These are phyloP conservation scores for Eunapius fragilis DNA, from an alignment of 37 sponge, comb jelly and placozoan species.

Conservation along the genomic window DNA sequence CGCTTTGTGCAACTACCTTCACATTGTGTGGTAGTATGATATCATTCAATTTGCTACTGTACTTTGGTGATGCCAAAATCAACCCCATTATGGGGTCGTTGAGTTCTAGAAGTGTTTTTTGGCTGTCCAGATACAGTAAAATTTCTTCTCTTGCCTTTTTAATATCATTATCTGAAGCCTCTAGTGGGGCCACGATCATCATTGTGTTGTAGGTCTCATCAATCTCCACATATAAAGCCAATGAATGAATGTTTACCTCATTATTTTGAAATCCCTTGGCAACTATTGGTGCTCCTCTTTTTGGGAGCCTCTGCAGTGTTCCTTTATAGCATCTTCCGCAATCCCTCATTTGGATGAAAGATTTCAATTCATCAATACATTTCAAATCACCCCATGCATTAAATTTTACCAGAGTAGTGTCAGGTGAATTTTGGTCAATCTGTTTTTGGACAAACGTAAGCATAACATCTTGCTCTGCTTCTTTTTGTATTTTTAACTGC, in stretches of 20 bases:
- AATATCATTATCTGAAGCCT: background rate
- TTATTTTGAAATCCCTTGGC: background rate
- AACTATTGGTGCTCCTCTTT: background rate
- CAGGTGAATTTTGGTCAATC: background rate
- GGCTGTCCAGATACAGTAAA: background rate
- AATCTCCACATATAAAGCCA: background rate
- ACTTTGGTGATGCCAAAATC: background rate
- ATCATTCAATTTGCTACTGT: background rate
- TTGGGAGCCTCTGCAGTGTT: background rate
- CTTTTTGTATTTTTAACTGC: constrained; percentile 28
- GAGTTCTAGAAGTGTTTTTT: background rate
- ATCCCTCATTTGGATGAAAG: background rate
- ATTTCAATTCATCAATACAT: background rate
- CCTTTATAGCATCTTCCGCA: background rate
- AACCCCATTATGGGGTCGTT: background rate
- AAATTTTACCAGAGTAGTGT: background rate
- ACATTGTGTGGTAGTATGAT: background rate
- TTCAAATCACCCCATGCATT: background rate
- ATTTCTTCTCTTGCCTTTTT: background rate
- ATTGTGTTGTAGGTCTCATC: background rate
- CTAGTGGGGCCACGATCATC: background rate
- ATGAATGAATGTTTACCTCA: background rate
- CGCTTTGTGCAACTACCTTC: background rate
- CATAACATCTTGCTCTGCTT: constrained; percentile 11
- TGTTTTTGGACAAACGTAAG: constrained; percentile 12